A percentile compares a stretch with the other conserved stretches of the same genome.
phyloP scores from a whole-genome alignment of 2,797 vertebrate genomes.

The Scomberomorus guttatus region DNA sequence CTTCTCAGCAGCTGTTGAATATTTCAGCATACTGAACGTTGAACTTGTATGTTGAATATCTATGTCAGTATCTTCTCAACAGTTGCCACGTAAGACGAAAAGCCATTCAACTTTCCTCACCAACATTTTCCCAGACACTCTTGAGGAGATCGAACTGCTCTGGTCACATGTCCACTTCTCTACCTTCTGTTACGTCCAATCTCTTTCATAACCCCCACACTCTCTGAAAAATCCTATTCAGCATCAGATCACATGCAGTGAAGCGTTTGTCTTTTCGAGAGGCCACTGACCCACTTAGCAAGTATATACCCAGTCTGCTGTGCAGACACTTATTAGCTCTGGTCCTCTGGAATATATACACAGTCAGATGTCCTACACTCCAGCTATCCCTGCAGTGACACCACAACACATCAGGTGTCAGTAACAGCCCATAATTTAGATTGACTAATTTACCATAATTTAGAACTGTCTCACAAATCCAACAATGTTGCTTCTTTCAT shows the following conservation, averaged over 20 bases:
- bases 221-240: slow-evolving; percentile 4
- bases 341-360: not conserved
- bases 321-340: slow-evolving; percentile 16
- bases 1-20: not conserved
- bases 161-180: not conserved
- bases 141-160: not conserved
- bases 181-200: not conserved
- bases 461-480: not conserved
- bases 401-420: not conserved
- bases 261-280: slow-evolving; percentile 15
- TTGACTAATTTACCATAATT: no score
- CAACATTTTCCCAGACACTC: not conserved
- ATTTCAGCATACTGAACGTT: no score
- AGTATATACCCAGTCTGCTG: slow-evolving; percentile 17
- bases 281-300: slow-evolving; percentile 32
- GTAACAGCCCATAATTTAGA: not conserved
- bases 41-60: not conserved
- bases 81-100: not conserved
- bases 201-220: not conserved
- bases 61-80: not conserved
- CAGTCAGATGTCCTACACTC: not conserved
- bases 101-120: no score
- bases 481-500: no score
- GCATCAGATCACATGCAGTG: slow-evolving; percentile 2
- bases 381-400: not conserved